Evolutionary conservation across 2,797 vertebrate species (phyloP), one percentile per base, ranked within the genome.

Genomic region (Melanotaenia pygmaea): DNA sequence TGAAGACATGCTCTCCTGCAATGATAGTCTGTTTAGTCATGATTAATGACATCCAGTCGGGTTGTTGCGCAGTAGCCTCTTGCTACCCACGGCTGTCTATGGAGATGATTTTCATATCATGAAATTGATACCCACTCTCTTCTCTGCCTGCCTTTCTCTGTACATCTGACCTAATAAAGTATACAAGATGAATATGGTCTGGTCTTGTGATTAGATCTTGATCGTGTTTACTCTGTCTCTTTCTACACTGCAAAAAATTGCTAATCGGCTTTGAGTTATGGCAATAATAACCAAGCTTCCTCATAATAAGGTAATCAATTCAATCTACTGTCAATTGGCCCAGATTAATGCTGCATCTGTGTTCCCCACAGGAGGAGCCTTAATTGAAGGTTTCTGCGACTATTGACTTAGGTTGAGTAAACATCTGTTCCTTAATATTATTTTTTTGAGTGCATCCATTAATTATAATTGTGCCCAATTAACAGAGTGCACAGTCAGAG

Each of bases 281-380:
- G 84, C 88, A 89, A 94, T 94, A 95, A 95, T 94, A 94, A 93
- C 90, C 87, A 45, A 86, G 90, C 90, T 89, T 94, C 92, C 93
- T 92, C 88, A 94, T 94, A 94, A 95, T 94, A 91, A 92, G 94
- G 77, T 93, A 92, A 93, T 94, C 90, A 92, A 93, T 94, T 94
- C 92, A 93, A 94, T 94, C 88, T 88, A 57, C 89, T 92, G 91
- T 91, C 93, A 93, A 81, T 91, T 93, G 93, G 65, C 54, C 62
- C 76, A 81, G 89, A 94, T 88, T 88, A 91, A 92, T 91, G 92
- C 76, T 85, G 75, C 76, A 73, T 92, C 74, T 88, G 81, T 72
- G 74, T 81, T 90, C 85, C 91, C 90, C 72, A 70, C 24, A 72
- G 30, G 90, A 84, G 80, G 83, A 6, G 14, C 1, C 53, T 67